Percentiles rank a stretch among this genome's conserved stretches.
These are phyloP conservation scores for Parazoanthus swiftii DNA, from an alignment of 92 coral and sea anemone genomes.

Conservation along the genomic window DNA sequence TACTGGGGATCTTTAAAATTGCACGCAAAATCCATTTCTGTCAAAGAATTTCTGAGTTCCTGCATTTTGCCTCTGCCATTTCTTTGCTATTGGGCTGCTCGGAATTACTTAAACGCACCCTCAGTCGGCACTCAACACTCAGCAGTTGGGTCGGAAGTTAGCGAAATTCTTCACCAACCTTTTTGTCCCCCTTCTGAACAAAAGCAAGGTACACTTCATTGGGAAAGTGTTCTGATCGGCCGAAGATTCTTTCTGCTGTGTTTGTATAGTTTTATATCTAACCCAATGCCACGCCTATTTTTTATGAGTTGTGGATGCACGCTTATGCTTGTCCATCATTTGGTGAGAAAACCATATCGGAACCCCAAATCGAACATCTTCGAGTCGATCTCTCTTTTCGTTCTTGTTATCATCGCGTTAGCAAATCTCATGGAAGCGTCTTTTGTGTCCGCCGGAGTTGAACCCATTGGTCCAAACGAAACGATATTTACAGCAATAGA, in stretches of 20 bases:
- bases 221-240: constrained; percentile 73
- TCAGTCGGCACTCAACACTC: neutral
- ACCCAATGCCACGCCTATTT: constrained; percentile 61
- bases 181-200: constrained; percentile 45
- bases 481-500: neutral
- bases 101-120: too few species aligned
- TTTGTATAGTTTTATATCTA: constrained; percentile 49
- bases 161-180: constrained; percentile 52
- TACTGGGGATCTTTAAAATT: neutral
- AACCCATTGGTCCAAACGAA: constrained; percentile 11
- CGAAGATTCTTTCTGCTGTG: constrained; percentile 66
- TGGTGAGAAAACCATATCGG: constrained; percentile 52
- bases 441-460: neutral
- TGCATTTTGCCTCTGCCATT: constrained; percentile 6
- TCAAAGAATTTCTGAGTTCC: neutral
- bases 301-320: constrained; percentile 49
- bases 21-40: neutral
- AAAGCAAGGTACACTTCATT: constrained; percentile 51
- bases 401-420: constrained; percentile 54
- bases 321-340: constrained; percentile 55
- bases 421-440: constrained; percentile 46
- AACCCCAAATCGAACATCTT: constrained; percentile 55
- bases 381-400: constrained; percentile 47
- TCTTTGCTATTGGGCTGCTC: neutral
- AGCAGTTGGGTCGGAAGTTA: neutral